Percentiles rank a stretch among this genome's conserved stretches.
phyloP scores from a whole-genome alignment of 1,140 invertebrate species.

The Lepidostoma basale region DNA sequence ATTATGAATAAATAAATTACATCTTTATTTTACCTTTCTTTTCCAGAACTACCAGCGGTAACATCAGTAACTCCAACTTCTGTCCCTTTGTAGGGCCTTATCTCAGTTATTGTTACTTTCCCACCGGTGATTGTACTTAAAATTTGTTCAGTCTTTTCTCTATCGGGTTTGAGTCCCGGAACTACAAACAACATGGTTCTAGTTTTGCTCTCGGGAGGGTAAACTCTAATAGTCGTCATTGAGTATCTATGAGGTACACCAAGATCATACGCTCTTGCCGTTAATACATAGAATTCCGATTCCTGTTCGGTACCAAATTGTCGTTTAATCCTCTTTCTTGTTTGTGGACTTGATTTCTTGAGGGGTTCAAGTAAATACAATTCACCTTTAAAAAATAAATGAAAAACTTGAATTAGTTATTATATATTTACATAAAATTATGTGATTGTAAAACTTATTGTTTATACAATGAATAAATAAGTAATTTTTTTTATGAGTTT shows the following conservation, averaged over 20 bases:
- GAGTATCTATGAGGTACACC: constrained; percentile 76
- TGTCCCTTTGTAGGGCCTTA: constrained; percentile 69
- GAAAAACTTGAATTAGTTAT: too few relatives aligned
- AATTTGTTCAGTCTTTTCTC: constrained; percentile 71
- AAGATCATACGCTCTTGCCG: constrained; percentile 78
- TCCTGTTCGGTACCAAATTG: constrained; percentile 56
- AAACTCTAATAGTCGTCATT: constrained; percentile 69
- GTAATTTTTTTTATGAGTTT: too few relatives aligned
- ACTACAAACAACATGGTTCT: constrained; percentile 80
- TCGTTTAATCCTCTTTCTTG: constrained; percentile 57
- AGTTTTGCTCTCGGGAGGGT: constrained; percentile 70
- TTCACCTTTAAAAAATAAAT: constrained; percentile 54
- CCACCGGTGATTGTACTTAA: constrained; percentile 78
- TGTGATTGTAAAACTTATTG: too few relatives aligned
- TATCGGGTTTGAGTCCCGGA: constrained; percentile 73
- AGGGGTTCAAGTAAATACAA: constrained; percentile 60
- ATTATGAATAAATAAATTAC: neutral
- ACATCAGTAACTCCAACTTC: constrained; percentile 58
- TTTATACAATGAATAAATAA: too few relatives aligned
- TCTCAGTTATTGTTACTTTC: constrained; percentile 73
- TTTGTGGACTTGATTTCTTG: constrained; percentile 54
- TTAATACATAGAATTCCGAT: constrained; percentile 67
- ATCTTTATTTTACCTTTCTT: constrained; percentile 49
- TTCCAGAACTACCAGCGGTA: constrained; percentile 48
- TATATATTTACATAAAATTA: too few relatives aligned